Evolutionary conservation across 2,113 vertebrate species (phyloP).

Genomic region (Tragelaphus buxtoni): DNA sequence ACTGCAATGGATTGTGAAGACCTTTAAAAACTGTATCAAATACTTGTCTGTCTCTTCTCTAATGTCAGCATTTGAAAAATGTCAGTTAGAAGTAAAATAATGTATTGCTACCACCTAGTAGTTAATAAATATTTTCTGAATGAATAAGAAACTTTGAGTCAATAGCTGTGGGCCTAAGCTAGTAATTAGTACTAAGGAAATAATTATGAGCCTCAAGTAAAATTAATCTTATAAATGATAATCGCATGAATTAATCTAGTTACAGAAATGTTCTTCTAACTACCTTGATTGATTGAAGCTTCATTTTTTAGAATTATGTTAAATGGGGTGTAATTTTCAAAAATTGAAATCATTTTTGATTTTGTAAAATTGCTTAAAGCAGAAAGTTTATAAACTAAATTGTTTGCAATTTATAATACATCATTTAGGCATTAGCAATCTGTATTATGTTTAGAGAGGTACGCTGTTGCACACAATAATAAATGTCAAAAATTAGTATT

Average conservation of each 20-base stretch:
- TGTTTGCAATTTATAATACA: neutral
- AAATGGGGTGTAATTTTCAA: conserved; percentile 25
- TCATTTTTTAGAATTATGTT: conserved; percentile 8
- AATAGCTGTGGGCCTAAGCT: neutral
- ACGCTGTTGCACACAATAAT: neutral
- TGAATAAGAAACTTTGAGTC: conserved; percentile 12
- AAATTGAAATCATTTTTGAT: neutral
- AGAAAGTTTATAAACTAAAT: neutral
- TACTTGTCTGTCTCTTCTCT: neutral
- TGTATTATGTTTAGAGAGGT: neutral
- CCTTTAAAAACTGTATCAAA: neutral
- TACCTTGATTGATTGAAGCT: conserved; percentile 38
- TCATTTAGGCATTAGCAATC: neutral
- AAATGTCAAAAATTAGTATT: neutral
- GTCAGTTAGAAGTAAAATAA: neutral
- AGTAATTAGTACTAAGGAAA: conserved; percentile 43
- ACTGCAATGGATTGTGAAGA: neutral
- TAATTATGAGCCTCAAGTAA: conserved; percentile 34
- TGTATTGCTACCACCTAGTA: neutral
- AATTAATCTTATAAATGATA: conserved; percentile 53
- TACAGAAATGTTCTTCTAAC: conserved; percentile 54
- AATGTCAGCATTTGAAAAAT: neutral
- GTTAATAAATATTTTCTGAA: conserved; percentile 36
- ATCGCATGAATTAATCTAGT: conserved; percentile 23
- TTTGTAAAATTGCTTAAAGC: conserved; percentile 30